Evolutionary conservation across 2,797 vertebrate genomes (phyloP), one percentile per base, ranked within the genome.

Genomic region (Gila robusta): DNA sequence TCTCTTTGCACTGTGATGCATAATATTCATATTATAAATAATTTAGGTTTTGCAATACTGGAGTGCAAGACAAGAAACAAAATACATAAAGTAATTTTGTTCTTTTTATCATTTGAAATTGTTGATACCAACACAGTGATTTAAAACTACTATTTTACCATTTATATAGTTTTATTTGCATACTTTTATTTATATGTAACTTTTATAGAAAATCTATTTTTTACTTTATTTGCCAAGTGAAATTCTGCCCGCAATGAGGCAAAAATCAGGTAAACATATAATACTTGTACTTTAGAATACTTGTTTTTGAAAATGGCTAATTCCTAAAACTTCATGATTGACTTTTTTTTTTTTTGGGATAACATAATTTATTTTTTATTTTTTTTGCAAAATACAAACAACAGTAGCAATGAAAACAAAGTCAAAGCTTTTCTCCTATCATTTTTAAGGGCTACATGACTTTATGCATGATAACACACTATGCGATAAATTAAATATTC

Each of bases 361-460:
- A 35, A 44, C 52, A 6, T 78, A 5, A 1, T 21, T 66, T 7
- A 2, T n/a, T 23, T 21, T 9, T n/a, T n/a, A 1, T 10, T 56
- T 59, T 66, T 62, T 10, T 49, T 49, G 47, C 47, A 17, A 26
- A 64, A 41, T 69, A 76, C 39, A 39, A 81, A 69, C 44, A 49
- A 66, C 44, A 71, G 54, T 72, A 82, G 39, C 39, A 79, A 49
- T 37, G 28, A 80, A 67, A 35, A 21, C n/a, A 73, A 87, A 72
- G n/a, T 66, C 8, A 6, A n/a, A 5, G 2, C 39, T 49, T 79
- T 41, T 78, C 81, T 74, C n/a, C 26, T 26, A 35, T 62, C 16
- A 26, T 62, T 26, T 83, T 84, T n/a, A 89, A 88, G 89, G 89
- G 89, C 87, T 90, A 71, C 32, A 28, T 49, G 79, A 83, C 64